Conservation (phyloP, 92 coral and sea anemone genomes). For the Actinostola sp. region DNA sequence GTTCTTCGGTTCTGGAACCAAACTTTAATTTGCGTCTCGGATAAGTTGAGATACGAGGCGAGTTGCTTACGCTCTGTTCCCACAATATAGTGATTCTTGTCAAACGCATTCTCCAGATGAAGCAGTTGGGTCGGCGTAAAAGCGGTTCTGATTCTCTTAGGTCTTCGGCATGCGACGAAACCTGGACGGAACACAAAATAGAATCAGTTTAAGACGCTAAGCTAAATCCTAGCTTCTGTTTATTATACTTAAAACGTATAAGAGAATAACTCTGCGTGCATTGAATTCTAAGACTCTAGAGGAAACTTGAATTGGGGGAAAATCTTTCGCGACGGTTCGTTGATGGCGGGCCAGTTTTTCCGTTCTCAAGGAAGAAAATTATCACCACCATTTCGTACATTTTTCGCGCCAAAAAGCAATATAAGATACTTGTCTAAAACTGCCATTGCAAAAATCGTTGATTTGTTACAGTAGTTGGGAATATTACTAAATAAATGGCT, state of each 20-base stretch:
- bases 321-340: too few relatives aligned
- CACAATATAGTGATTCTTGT: constrained; percentile 93
- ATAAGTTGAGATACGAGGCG: constrained; percentile 83
- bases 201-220: too few relatives aligned
- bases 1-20: constrained; percentile 97
- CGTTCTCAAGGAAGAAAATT: too few relatives aligned
- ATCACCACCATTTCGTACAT: too few relatives aligned
- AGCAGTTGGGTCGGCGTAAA: constrained; percentile 95
- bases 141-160: constrained; percentile 87
- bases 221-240: not conserved
- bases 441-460: not conserved
- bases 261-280: too few relatives aligned
- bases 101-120: constrained; percentile 91
- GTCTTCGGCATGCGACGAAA: constrained; percentile 87
- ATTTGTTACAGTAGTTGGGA: not conserved
- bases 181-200: constrained; percentile 44
- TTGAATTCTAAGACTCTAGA: too few relatives aligned
- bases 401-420: too few relatives aligned
- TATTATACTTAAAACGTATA: too few relatives aligned
- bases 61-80: constrained; percentile 93
- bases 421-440: not conserved
- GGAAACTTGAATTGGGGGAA: too few relatives aligned
- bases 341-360: too few relatives aligned
- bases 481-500: constrained; percentile 12
- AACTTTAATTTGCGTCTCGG: constrained; percentile 93